These are phyloP conservation scores for Mesochorus sp. DNA, from an alignment of 2,888 invertebrate genomes.

Conservation along the genomic window DNA sequence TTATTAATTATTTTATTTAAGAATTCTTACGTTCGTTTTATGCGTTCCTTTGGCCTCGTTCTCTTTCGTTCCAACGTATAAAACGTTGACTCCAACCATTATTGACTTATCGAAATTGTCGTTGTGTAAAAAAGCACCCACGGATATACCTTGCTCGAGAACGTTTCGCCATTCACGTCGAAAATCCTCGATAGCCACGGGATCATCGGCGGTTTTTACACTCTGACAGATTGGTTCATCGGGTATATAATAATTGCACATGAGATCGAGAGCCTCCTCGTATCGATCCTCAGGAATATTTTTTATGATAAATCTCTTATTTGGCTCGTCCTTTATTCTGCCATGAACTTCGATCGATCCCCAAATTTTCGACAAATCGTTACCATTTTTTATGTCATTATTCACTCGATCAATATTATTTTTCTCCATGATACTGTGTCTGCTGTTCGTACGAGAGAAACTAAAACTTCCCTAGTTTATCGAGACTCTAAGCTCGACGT, in stretches of 20 bases:
- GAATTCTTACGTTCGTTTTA: constrained; percentile 18
- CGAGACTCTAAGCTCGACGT: too few species aligned
- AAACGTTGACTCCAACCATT: constrained; percentile 22
- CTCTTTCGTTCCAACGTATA: not conserved
- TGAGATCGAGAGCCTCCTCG: constrained; percentile 26
- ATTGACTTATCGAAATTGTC: not conserved
- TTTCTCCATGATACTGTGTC: constrained; percentile 1
- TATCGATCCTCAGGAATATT: constrained; percentile 27
- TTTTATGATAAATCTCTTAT: not conserved
- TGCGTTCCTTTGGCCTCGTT: not conserved
- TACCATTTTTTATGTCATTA: not conserved
- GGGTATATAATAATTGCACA: constrained; percentile 21
- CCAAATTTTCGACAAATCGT: not conserved
- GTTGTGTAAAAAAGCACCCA: constrained; percentile 13
- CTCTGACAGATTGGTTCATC: constrained; percentile 24
- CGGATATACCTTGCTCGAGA: constrained; percentile 13
- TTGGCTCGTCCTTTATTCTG: not conserved
- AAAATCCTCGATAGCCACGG: constrained; percentile 6
- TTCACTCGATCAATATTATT: not conserved
- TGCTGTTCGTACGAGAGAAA: too few species aligned
- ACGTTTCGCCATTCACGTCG: constrained; percentile 26
- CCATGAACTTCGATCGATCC: not conserved
- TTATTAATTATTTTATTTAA: not conserved
- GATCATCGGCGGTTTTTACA: constrained; percentile 11
- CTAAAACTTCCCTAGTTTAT: too few species aligned